Base-by-base conservation (phyloP, 2,888 invertebrate genomes). In the Creontiades dilutus region DNA sequence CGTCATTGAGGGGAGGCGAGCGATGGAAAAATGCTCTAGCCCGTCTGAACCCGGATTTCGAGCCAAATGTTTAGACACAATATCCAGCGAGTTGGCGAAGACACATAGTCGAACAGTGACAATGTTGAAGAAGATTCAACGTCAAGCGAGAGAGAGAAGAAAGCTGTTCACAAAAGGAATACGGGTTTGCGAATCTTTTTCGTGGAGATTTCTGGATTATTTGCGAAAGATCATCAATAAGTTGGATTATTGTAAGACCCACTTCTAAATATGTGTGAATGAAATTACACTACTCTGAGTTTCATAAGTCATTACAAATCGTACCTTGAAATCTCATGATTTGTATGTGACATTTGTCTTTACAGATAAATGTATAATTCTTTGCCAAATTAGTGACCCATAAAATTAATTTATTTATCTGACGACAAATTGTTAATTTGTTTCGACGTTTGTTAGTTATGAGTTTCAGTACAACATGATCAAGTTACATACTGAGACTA, bases 1-100 rank as follows among this genome's bases (percentile, higher is more conserved):
- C 37, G 28, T 61, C 11, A n/a, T 48, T n/a, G 27, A 86, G 61
- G 85, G 85, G 7, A 57, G 61, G 16, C 57, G 47, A 46, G 85
- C 85, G 13, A 61, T 68, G 37, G 61, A 61, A 23, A 14, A 16
- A 9, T 82, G 82, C 52, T n/a, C 9, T 0, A 19, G 16, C 9
- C 48, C 48, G 7, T 12, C 68, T 12, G 52, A 82, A 23, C 23
- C 82, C 3, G n/a, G 19, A 4, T 27, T 52, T 13, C 16, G 28
- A 27, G 11, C 52, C 5, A 23, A 82, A 23, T 82, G 82, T 23
- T 55, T 52, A 11, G 14, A 19, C 28, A 52, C 23, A 0, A 52
- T 82, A 23, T 82, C 82, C 0, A 16, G 52, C 16, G 82, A 82
- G 19, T 16, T 82, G 27, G 19, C 14, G 13, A 7, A 52, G 16